Percentiles rank a stretch among this genome's conserved stretches.
These are phyloP conservation scores for Cisticola juncidis DNA, from an alignment of 2,113 vertebrate species.

Conservation along the genomic window DNA sequence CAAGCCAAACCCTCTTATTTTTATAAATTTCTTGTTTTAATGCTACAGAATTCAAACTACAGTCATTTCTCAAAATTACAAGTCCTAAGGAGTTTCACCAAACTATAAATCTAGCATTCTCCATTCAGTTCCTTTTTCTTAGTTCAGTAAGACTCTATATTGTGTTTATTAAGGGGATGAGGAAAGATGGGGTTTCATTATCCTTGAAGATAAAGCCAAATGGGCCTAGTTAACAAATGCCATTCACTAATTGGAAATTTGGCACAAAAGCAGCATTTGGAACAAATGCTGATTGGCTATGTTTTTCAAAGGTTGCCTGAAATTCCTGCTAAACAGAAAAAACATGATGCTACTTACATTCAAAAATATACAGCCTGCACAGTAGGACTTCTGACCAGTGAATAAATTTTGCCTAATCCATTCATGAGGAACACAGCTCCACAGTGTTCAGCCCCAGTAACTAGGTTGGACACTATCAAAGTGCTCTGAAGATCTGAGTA, in stretches of 20 bases:
- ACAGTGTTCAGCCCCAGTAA: background rate
- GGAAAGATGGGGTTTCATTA: slow-evolving; percentile 47
- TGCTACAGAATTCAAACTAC: background rate
- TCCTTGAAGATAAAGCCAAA: slow-evolving; percentile 42
- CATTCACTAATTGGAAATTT: slow-evolving; percentile 52
- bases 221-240: slow-evolving; percentile 24
- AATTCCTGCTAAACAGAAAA: slow-evolving; percentile 51
- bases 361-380: slow-evolving; percentile 45
- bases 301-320: slow-evolving; percentile 46
- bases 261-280: slow-evolving; percentile 48
- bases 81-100: background rate
- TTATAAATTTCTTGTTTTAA: background rate
- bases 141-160: slow-evolving; percentile 12
- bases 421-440: background rate
- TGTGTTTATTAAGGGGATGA: background rate
- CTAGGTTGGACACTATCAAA: background rate
- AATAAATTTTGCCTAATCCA: slow-evolving; percentile 44
- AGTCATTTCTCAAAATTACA: background rate
- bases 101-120: background rate
- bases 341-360: slow-evolving; percentile 39
- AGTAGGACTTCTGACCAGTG: slow-evolving; percentile 33
- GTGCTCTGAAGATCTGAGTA: background rate
- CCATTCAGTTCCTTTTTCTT: background rate
- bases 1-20: background rate
- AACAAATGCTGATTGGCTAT: slow-evolving; percentile 30